Base-by-base conservation (phyloP, 2,113 vertebrate genomes). In the Galemys pyrenaicus region DNA sequence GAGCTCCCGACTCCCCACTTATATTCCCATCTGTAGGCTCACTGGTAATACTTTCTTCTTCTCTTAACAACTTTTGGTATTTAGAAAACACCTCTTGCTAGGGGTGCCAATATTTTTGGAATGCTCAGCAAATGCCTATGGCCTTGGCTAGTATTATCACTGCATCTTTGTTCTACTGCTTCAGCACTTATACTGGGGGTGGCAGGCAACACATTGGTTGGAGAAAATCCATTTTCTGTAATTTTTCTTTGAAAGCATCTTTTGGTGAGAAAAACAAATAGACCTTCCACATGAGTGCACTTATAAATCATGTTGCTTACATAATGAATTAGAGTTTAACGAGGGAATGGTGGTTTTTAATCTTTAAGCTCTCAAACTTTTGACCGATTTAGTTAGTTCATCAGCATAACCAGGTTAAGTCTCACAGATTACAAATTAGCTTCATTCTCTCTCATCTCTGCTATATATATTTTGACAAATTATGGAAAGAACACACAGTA, bases 391-490 rank as follows among this genome's bases (percentile, higher is more conserved):
- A 95, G 95, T 88, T 94, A 90, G 83, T 96, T 97, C 91, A 83
- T 97, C 97, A 96, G 91, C 94, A 97, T 91, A 97, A 98, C 87
- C 91, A 98, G 96, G 97, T 98, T 98, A 97, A 97, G 95, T 94
- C 96, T 94, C 56, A 95, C n/a, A 95, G 97, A 97, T 98, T 98
- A 98, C 96, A 98, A 97, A 98, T 98, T 98, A 98, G 95, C 96
- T 97, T 96, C 81, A 94, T 97, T 94, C 85, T 94, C 94, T 54
- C 60, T 98, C 95, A 94, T 97, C 94, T 96, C 95, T 68, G 95
- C 94, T 96, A 91, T 95, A 68, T 96, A 96, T 88, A 91, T 95
- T 98, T 98, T 98, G 98, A 98, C 97, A 98, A 98, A 98, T 98
- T 97, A 97, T 97, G 89, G 97, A 98, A 98, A 97, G 97, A 98